Evolutionary conservation across 2,888 invertebrate species (phyloP).

Genomic region (Yponomeuta malinellus): DNA sequence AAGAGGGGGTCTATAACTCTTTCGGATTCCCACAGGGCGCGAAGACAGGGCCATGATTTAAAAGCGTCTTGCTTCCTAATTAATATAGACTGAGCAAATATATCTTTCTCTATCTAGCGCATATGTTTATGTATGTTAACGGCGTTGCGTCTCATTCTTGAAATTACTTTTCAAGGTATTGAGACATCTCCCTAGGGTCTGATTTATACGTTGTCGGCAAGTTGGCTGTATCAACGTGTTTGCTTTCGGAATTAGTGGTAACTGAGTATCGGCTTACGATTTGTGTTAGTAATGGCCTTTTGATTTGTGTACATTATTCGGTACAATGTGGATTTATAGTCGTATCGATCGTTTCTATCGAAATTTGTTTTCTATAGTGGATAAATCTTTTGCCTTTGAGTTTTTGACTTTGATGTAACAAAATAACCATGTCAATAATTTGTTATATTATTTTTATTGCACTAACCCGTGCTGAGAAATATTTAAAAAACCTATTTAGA

Average conservation of each 20-base stretch:
- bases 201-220: slow-evolving; percentile 57
- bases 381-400: too few relatives aligned
- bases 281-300: slow-evolving; percentile 10
- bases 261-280: slow-evolving; percentile 25
- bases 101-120: slow-evolving; percentile 42
- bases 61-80: slow-evolving; percentile 63
- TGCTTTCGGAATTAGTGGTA: slow-evolving; percentile 70
- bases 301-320: neutral
- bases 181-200: slow-evolving; percentile 64
- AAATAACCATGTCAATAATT: too few relatives aligned
- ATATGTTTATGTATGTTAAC: slow-evolving; percentile 21
- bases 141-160: slow-evolving; percentile 37
- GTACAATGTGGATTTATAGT: neutral
- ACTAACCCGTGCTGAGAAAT: too few relatives aligned
- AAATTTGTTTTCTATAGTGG: neutral
- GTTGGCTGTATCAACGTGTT: slow-evolving; percentile 69
- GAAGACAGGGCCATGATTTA: slow-evolving; percentile 71
- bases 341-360: neutral
- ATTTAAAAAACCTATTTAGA: too few relatives aligned
- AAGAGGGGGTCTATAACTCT: slow-evolving; percentile 69
- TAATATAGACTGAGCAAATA: slow-evolving; percentile 47
- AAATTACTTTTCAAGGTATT: slow-evolving; percentile 57
- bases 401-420: neutral
- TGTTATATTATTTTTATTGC: too few relatives aligned
- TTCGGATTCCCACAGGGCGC: slow-evolving; percentile 71